These are phyloP conservation scores for Cremastinae sp. DNA, from an alignment of 2,888 invertebrate genomes.

Conservation along the genomic window DNA sequence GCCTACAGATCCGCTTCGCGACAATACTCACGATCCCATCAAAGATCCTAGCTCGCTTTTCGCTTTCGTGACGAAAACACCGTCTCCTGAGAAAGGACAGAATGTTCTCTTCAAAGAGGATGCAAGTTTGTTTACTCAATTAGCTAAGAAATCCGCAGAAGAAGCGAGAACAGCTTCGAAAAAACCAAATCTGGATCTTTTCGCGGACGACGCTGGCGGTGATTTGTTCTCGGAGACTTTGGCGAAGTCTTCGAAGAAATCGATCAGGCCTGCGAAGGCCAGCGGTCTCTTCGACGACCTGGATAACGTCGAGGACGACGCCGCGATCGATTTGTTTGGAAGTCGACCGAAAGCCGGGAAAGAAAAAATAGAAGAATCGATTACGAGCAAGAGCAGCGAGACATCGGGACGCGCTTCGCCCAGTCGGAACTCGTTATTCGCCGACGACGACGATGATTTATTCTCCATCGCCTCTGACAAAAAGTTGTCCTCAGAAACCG, in stretches of 20 bases:
- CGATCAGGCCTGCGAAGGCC: slow-evolving; percentile 65
- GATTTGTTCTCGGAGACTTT: slow-evolving; percentile 74
- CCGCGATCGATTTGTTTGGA: slow-evolving; percentile 68
- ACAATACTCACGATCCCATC: slow-evolving; percentile 73
- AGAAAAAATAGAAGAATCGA: slow-evolving; percentile 40
- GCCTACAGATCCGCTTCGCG: slow-evolving; percentile 73
- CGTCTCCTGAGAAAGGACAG: slow-evolving; percentile 76
- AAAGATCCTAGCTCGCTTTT: slow-evolving; percentile 77
- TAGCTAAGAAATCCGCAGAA: slow-evolving; percentile 62
- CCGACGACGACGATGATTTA: slow-evolving; percentile 63
- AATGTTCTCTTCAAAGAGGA: slow-evolving; percentile 72
- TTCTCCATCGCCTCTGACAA: slow-evolving; percentile 57
- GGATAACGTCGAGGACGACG: slow-evolving; percentile 70
- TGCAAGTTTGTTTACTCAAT: slow-evolving; percentile 73
- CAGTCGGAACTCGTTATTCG: slow-evolving; percentile 64
- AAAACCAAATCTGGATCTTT: slow-evolving; percentile 68
- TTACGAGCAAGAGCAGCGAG: slow-evolving; percentile 41
- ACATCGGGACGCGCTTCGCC: slow-evolving; percentile 46
- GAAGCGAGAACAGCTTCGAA: slow-evolving; percentile 57
- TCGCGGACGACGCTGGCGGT: slow-evolving; percentile 69
- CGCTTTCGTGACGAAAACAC: slow-evolving; percentile 78
- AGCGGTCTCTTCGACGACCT: slow-evolving; percentile 72
- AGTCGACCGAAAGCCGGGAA: slow-evolving; percentile 50
- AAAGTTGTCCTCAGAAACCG: slow-evolving; percentile 60
- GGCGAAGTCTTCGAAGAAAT: slow-evolving; percentile 67